These are phyloP conservation scores for Lepidurus couesii DNA, from an alignment of 1,140 invertebrate genomes.

Conservation along the genomic window DNA sequence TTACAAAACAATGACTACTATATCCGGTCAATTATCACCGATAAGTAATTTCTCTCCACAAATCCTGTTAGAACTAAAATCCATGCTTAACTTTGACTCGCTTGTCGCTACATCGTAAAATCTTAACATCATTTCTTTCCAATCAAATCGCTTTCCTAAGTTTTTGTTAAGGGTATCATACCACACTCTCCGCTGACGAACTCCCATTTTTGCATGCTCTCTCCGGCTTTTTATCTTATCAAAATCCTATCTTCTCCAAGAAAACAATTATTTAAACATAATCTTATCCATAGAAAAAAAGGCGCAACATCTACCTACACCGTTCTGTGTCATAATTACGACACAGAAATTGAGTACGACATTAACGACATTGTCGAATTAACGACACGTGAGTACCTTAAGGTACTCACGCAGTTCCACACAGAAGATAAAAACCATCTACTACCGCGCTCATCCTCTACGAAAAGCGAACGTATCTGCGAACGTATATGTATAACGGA, in stretches of 20 bases:
- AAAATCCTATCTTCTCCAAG: background rate
- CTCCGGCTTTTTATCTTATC: background rate
- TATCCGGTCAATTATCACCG: background rate
- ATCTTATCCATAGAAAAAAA: background rate
- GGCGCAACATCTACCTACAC: background rate
- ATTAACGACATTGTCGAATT: no score
- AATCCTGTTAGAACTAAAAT: background rate
- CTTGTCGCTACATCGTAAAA: background rate
- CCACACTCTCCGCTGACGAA: background rate
- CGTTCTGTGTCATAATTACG: background rate
- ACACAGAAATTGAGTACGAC: no score
- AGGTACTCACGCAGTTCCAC: background rate
- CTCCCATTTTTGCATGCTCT: background rate
- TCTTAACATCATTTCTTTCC: background rate
- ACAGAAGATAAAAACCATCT: background rate
- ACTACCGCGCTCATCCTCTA: background rate
- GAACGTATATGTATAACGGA: background rate
- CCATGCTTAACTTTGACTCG: background rate
- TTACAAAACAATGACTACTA: background rate
- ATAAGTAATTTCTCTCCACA: background rate
- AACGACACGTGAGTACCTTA: no score
- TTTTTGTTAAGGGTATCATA: background rate
- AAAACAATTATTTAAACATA: background rate
- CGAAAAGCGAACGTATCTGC: background rate
- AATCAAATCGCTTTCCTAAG: background rate